Conservation (phyloP, 2,888 invertebrate species). For the Drosophila lutescens region DNA sequence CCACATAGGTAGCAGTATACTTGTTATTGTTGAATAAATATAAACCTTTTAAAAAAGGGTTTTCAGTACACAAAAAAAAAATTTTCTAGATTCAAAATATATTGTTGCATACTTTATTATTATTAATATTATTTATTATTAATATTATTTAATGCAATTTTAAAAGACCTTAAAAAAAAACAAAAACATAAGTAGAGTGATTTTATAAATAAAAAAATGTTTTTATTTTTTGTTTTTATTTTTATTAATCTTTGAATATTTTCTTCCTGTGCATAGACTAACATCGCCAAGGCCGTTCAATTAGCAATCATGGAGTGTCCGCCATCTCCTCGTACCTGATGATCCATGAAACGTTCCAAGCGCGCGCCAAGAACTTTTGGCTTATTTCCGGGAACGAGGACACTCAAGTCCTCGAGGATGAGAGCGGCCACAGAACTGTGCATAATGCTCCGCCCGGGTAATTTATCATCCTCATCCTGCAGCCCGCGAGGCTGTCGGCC, state of each 20-base stretch:
- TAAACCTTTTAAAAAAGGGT: no score
- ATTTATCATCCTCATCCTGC: slow-evolving; percentile 19
- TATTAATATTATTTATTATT: no score
- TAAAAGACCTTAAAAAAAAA: no score
- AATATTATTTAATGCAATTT: no score
- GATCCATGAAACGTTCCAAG: slow-evolving; percentile 21
- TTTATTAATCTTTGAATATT: no score
- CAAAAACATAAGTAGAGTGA: no score
- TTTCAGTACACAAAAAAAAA: no score
- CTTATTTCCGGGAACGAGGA: neutral
- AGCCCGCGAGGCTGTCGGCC: slow-evolving; percentile 32
- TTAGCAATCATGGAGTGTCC: slow-evolving; percentile 9
- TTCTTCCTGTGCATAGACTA: neutral
- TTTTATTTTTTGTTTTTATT: no score
- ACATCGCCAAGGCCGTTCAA: slow-evolving; percentile 16
- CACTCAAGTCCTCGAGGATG: neutral
- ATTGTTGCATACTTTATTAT: no score
- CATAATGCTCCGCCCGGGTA: slow-evolving; percentile 52
- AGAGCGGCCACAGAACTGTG: slow-evolving; percentile 20
- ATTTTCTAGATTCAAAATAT: no score
- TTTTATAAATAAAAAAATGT: no score
- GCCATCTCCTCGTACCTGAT: slow-evolving; percentile 12
- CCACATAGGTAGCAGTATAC: slow-evolving; percentile 9
- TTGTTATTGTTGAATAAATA: neutral
- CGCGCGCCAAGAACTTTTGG: neutral